A percentile compares a stretch with the other conserved stretches of the same genome.
These are phyloP conservation scores for Synanthedon tipuliformis DNA, from an alignment of 2,888 invertebrate genomes.

Conservation along the genomic window DNA sequence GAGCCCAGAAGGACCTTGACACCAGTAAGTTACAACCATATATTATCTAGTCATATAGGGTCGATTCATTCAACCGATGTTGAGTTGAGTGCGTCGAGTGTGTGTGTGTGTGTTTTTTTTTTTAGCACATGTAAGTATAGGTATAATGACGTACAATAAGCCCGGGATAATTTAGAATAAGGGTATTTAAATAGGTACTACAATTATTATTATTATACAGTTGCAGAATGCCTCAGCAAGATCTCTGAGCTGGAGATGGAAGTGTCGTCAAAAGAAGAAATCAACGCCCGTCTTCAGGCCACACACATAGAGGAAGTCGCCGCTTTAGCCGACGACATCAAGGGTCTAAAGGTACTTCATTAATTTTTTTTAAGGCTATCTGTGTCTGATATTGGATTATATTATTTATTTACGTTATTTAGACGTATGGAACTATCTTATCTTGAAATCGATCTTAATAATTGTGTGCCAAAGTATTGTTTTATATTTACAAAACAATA, in stretches of 20 bases:
- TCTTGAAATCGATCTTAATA: not conserved
- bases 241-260: constrained; percentile 70
- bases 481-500: not conserved
- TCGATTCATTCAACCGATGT: too few species aligned
- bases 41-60: too few species aligned
- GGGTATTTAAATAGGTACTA: not conserved
- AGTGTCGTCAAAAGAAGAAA: constrained; percentile 63
- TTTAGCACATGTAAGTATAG: not conserved
- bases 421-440: too few species aligned
- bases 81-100: too few species aligned
- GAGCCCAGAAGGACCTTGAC: constrained; percentile 61
- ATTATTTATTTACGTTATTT: too few species aligned
- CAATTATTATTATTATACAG: constrained; percentile 30
- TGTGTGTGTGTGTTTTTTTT: not conserved
- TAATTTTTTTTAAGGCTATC: too few species aligned
- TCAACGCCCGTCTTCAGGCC: constrained; percentile 59
- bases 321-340: constrained; percentile 51
- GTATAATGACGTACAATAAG: not conserved
- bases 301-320: constrained; percentile 55
- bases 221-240: constrained; percentile 70
- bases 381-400: too few species aligned
- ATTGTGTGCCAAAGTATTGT: not conserved
- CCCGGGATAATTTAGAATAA: too few species aligned
- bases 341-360: constrained; percentile 48
- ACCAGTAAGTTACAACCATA: constrained; percentile 37